Conservation (phyloP, 2,797 vertebrate species). For the Streptopelia turtur region DNA sequence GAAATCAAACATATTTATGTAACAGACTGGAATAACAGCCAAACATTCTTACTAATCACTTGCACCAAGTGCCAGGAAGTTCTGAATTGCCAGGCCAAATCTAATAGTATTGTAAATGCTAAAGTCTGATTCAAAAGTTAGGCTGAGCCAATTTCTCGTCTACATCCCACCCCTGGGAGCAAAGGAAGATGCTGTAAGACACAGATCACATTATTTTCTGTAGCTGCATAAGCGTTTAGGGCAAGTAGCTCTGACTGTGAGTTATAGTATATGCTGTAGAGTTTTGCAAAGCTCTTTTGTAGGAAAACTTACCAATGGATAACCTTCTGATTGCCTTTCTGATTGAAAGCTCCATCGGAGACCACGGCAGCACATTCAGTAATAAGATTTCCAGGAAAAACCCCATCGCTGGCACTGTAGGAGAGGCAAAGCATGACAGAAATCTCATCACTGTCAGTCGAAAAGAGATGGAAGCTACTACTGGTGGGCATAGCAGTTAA, state of each 20-base stretch:
- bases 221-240: conserved; percentile 44
- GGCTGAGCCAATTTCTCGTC: neutral
- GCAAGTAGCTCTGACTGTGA: conserved; percentile 58
- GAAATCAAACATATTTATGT: neutral
- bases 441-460: conserved; percentile 81
- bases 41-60: conserved; percentile 32
- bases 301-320: conserved; percentile 78
- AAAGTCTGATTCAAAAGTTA: neutral
- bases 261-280: conserved; percentile 41
- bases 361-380: conserved; percentile 73
- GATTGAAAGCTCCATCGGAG: conserved; percentile 84
- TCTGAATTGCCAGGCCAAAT: conserved; percentile 46
- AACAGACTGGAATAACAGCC: neutral
- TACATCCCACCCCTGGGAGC: neutral
- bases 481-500: conserved; percentile 65
- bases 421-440: conserved; percentile 80
- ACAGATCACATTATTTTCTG: conserved; percentile 52
- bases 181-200: conserved; percentile 49
- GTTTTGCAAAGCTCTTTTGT: conserved; percentile 67
- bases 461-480: conserved; percentile 72
- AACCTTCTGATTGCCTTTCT: conserved; percentile 84
- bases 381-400: conserved; percentile 83
- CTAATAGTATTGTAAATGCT: neutral
- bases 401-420: conserved; percentile 78
- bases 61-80: conserved; percentile 7